Evolutionary conservation across 2,888 invertebrate genomes (phyloP), one percentile per base, ranked within the genome.

Genomic region (Pherbina coryleti): DNA sequence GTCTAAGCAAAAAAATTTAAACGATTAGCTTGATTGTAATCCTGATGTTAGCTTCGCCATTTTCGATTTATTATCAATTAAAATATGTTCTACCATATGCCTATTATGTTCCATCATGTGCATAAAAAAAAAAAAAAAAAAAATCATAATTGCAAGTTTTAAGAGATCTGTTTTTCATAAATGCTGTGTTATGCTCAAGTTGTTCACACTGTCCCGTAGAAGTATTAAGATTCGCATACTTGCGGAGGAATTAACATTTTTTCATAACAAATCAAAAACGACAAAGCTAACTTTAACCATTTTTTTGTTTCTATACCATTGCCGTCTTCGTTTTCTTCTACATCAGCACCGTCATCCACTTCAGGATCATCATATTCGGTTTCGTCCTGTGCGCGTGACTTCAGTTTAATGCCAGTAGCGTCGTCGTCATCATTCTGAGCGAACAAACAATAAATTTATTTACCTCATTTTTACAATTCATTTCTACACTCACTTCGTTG

Each of bases 331-430:
- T 92, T 90, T 85, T 92, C 92, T 82, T 93, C 92, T 14, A 87
- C 91, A 4, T 92, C 92, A 11, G 44, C 44, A 11, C 14, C 44
- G 44, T 44, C 44, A 44, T 44, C 44, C 11, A 44, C 11, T 81
- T 93, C 93, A 0, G 93, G 92, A 74, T 93, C 93, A 82, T 93
- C 93, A 84, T 94, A 94, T 81, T 93, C 94, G 82, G 92, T 92
- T 84, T 93, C 93, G 82, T 93, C 93, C 4, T 90, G 85, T 82
- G 92, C 91, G 80, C 91, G 91, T 28, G 90, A 91, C 60, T 92
- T 91, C n/a, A 91, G 90, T 89, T 88, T 93, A 81, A 89, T 84
- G 4, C 88, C 88, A 25, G 88, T 90, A 14, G 90, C 90, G 73
- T 89, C 90, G 72, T 87, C 90, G 57, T 90, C 89, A 31, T 77